Percentiles rank a stretch among this genome's conserved stretches.
Evolutionary conservation across 1,140 invertebrate species (phyloP).

Genomic region (Pinna nobilis): DNA sequence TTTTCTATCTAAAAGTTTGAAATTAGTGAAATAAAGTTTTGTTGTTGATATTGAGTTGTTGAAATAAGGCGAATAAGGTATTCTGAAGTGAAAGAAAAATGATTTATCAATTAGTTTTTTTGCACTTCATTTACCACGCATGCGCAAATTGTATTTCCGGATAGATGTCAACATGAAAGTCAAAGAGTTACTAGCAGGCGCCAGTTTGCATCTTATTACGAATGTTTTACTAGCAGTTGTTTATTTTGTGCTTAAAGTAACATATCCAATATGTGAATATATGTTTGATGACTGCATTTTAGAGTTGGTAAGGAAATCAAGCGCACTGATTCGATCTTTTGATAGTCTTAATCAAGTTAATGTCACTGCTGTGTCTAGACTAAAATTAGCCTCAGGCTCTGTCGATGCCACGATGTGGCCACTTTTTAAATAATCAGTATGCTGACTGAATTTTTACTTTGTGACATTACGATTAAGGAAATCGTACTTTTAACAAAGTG

Average conservation of each 20-base stretch:
- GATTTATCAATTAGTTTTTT: neutral
- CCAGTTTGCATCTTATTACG: slow-evolving; percentile 39
- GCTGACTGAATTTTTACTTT: neutral
- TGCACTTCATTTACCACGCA: neutral
- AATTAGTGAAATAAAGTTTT: neutral
- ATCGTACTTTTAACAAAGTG: no score
- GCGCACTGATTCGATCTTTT: neutral
- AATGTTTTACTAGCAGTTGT: slow-evolving; percentile 36
- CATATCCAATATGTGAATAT: slow-evolving; percentile 33
- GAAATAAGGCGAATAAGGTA: neutral
- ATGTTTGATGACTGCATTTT: slow-evolving; percentile 47
- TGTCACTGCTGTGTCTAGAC: no score
- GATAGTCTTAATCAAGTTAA: no score
- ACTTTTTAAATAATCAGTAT: slow-evolving; percentile 7
- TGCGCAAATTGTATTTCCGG: neutral
- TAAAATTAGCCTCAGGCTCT: neutral
- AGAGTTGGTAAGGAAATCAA: slow-evolving; percentile 43
- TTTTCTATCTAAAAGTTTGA: no score
- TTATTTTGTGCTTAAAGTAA: slow-evolving; percentile 46
- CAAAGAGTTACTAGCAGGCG: slow-evolving; percentile 5
- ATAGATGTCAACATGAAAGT: neutral
- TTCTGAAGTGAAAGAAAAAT: neutral
- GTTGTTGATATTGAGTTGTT: neutral
- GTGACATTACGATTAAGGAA: no score
- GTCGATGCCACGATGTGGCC: neutral